Evolutionary conservation across 1,140 invertebrate species (phyloP).

Genomic region (Drosophila oshimai): DNA sequence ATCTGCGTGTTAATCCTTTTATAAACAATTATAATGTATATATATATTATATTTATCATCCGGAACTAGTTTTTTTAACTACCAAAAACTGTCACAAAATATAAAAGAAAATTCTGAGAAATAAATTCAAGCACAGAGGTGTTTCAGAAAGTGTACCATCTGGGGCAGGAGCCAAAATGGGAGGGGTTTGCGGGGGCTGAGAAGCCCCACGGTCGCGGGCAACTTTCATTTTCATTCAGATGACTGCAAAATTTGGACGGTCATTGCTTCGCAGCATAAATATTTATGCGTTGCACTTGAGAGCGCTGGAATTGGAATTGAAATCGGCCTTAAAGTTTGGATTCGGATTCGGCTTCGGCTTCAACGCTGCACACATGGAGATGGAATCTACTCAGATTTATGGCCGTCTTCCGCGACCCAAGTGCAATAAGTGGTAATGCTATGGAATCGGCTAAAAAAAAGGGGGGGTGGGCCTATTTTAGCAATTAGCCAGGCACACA

Average conservation of each 20-base stretch:
- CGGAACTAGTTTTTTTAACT: too few species aligned
- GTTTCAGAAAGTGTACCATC: neutral
- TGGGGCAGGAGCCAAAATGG: neutral
- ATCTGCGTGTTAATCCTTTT: too few species aligned
- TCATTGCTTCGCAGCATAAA: slow-evolving; percentile 66
- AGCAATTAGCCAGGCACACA: slow-evolving; percentile 28
- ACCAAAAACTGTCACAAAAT: too few species aligned
- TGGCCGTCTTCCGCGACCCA: slow-evolving; percentile 65
- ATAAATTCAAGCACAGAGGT: too few species aligned
- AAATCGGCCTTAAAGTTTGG: slow-evolving; percentile 9
- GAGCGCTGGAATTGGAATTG: slow-evolving; percentile 49
- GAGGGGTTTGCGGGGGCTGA: neutral
- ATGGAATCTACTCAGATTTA: slow-evolving; percentile 42
- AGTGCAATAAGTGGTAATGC: slow-evolving; percentile 3
- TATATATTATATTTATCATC: too few species aligned
- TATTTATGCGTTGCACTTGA: slow-evolving; percentile 80
- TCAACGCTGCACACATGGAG: neutral
- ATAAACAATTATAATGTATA: too few species aligned
- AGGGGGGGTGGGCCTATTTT: neutral
- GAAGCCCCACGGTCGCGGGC: slow-evolving; percentile 1
- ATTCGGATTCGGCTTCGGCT: too few species aligned
- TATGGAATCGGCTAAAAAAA: too few species aligned
- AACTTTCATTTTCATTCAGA: slow-evolving; percentile 60
- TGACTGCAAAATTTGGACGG: slow-evolving; percentile 54
- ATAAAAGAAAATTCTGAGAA: too few species aligned